Evolutionary conservation across 2,113 vertebrate genomes (phyloP).

Genomic region (Pavo muticus): DNA sequence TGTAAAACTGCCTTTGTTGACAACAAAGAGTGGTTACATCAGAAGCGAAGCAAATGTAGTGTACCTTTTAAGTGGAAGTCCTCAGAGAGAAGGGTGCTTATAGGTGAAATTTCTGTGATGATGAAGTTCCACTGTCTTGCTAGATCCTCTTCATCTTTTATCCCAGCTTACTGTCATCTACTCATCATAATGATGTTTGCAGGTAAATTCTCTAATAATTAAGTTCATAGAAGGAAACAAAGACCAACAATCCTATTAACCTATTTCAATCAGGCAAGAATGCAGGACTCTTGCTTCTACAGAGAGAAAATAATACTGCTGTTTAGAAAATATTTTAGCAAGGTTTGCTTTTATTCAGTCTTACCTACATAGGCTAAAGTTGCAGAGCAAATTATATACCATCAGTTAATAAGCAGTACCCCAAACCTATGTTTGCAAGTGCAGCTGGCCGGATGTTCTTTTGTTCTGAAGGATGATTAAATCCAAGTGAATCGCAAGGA

Average conservation of each 20-base stretch:
- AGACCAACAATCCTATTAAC: background rate
- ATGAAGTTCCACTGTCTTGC: background rate
- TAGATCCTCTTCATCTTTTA: background rate
- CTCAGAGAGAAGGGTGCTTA: background rate
- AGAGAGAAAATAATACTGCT: background rate
- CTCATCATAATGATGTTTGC: background rate
- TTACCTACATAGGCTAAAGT: background rate
- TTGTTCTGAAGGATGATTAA: conserved; percentile 8
- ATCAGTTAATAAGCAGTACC: background rate
- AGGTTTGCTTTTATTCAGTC: background rate
- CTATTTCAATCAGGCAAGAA: background rate
- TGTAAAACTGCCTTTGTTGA: conserved; percentile 32
- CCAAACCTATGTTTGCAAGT: background rate
- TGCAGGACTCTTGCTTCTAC: background rate
- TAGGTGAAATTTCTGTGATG: background rate
- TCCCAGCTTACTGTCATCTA: background rate
- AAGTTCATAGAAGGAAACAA: background rate
- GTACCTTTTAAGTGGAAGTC: background rate
- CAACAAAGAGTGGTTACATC: conserved; percentile 56
- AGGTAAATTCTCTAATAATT: background rate
- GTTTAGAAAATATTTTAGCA: background rate
- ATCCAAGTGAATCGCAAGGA: background rate
- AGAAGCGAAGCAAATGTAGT: conserved; percentile 46
- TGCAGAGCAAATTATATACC: background rate
- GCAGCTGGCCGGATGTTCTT: background rate